Base-by-base conservation (phyloP, 2,797 vertebrate genomes). In the Pyrocephalus nanus region DNA sequence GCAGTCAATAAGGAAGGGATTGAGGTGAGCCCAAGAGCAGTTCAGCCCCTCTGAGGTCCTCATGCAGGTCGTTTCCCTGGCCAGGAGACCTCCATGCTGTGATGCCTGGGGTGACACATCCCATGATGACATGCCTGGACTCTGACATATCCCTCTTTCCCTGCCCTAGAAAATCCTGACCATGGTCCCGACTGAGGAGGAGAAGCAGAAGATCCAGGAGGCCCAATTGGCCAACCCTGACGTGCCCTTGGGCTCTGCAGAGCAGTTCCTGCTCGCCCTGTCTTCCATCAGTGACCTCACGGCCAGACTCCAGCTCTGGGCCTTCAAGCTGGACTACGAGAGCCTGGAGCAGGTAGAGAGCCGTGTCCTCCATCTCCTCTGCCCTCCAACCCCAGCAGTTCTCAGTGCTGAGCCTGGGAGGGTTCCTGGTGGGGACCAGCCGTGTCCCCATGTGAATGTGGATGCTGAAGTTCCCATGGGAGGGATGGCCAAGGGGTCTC, bases 301-400 rank as follows among this genome's bases (percentile, higher is more conserved):
- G 0, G 97, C 99, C 81, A 98, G 99, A 23, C 98, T 99, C 32
- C 99, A 99, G 89, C 98, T 99, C 82, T 99, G 99, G 99, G 99
- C 99, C 91, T 99, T 99, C 96, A 99, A 99, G 94, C 98, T 99
- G 96, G 99, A 99, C 98, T 99, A 99, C 0, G 99, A 99, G 86
- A 98, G 98, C 65, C 98, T 99, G 97, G 99, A 99, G 96, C 99
- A 99, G 99, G 99, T 99, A 97, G 0, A 5, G 58, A 89, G 50
- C 50, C 47, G 12, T 3, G 15, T 14, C 36, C 16, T 23, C n/a
- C 42, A 13, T 8, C 36, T 17, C 2, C 32, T 86, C 36, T 8
- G 5, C n/a, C 47, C 21, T 86, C 27, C 66, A 54, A 54, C 40
- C 0, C 34, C 42, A 55, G 47, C 12, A 22, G 26, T 21, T 67